Conservation (phyloP, 2,113 vertebrate genomes). For the Pholis gunnellus region DNA sequence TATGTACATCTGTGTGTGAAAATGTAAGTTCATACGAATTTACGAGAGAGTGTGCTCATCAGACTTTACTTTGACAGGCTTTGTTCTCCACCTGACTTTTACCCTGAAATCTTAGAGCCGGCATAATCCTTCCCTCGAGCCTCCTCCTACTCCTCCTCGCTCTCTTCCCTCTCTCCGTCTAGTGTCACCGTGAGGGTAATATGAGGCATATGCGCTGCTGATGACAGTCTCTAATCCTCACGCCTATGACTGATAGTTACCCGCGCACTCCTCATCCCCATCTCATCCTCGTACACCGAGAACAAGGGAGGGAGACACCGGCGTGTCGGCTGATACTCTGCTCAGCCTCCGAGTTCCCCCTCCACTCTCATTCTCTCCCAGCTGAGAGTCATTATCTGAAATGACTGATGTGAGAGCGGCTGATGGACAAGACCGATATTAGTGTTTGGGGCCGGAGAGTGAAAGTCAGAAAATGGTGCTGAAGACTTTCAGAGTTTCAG, state of each 20-base stretch:
- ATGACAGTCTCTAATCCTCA: conserved; percentile 80
- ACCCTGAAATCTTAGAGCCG: conserved; percentile 74
- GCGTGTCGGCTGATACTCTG: conserved; percentile 38
- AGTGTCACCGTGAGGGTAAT: conserved; percentile 79
- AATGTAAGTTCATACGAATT: conserved; percentile 17
- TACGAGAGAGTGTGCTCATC: conserved; percentile 44
- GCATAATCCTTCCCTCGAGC: conserved; percentile 72
- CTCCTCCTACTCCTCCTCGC: conserved; percentile 36
- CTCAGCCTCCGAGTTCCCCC: conserved; percentile 28
- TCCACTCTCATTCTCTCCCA: conserved; percentile 40
- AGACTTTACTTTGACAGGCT: conserved; percentile 69
- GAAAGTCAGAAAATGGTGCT: conserved; percentile 47
- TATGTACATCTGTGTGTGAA: conserved; percentile 30
- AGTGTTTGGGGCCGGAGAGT: conserved; percentile 49
- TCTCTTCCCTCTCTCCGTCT: conserved; percentile 57
- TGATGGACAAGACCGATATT: conserved; percentile 68
- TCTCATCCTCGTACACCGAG: conserved; percentile 56
- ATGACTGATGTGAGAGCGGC: conserved; percentile 68
- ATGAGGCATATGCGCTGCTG: conserved; percentile 75
- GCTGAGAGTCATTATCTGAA: conserved; percentile 73
- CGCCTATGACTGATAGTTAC: conserved; percentile 76
- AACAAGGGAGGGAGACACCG: conserved; percentile 48
- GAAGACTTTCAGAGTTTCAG: conserved; percentile 38
- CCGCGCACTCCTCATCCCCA: conserved; percentile 62
- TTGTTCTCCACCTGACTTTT: conserved; percentile 77